phyloP scores from a whole-genome alignment of 2,797 vertebrate species.

The Rhinella marina region DNA sequence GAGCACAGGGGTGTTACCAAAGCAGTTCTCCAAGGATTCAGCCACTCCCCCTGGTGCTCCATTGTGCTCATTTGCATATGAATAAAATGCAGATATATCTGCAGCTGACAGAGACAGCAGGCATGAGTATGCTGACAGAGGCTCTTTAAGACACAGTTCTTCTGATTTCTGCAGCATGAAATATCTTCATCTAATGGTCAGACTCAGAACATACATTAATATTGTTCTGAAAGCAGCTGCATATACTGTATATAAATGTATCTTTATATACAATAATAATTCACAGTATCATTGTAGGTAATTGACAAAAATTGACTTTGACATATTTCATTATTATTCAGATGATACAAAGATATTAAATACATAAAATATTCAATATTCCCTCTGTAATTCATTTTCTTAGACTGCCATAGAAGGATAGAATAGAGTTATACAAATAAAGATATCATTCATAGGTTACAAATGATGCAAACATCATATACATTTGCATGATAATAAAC shows the following conservation, averaged over 20 bases:
- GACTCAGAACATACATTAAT: background rate
- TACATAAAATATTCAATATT: conserved; percentile 32
- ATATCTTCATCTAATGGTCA: background rate
- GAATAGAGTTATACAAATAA: background rate
- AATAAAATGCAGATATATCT: too few relatives aligned
- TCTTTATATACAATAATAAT: background rate
- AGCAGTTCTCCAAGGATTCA: too few relatives aligned
- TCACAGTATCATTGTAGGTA: background rate
- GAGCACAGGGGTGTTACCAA: too few relatives aligned
- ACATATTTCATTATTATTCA: conserved; percentile 26
- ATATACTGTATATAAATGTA: background rate
- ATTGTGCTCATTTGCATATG: too few relatives aligned
- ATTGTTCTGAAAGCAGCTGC: background rate
- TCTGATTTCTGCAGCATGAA: background rate
- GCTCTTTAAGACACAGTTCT: background rate
- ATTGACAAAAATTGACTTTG: background rate
- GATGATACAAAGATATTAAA: background rate
- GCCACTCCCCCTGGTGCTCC: too few relatives aligned
- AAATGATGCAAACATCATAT: too few relatives aligned
- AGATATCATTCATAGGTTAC: too few relatives aligned
- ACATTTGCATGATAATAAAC: too few relatives aligned
- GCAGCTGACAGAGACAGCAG: too few relatives aligned
- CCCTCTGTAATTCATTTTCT: background rate
- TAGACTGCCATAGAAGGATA: background rate
- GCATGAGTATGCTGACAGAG: too few relatives aligned